Evolutionary conservation across 2,113 vertebrate species (phyloP), one percentile per base, ranked within the genome.

Genomic region (Zosterops pallidus): DNA sequence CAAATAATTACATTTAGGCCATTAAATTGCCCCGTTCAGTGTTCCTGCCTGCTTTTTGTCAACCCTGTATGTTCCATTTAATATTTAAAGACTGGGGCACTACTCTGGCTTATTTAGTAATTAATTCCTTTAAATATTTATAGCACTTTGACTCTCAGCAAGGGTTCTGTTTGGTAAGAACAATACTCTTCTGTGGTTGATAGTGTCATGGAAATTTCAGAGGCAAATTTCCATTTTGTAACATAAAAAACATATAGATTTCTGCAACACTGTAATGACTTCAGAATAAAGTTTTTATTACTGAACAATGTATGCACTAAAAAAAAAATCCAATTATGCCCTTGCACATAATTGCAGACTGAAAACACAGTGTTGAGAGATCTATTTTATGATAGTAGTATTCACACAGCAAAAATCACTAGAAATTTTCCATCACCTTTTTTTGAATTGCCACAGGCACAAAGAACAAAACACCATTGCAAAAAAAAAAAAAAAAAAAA

Each of bases 111-210:
- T 72, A 41, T 68, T 96, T 50, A 83, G 69, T 93, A 95, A 96
- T 96, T 91, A 17, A 56, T 89, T 90, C 79, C 88, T 94, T 96
- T 57, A 97, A 98, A 97, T 97, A 98, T 97, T 97, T 94, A 97
- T 97, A 96, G 89, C 42, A 41, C 62, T 95, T 77, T 24, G 57
- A 83, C 79, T 92, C 80, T 91, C 74, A 93, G 90, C 74, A 92
- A 94, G 56, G 69, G 46, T 44, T 91, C 79, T 88, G 49, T 69
- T 90, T 56, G 80, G 95, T 76, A 93, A 87, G 95, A 96, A 96
- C 78, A 90, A 91, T 86, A 84, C 46, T 80, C 31, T 82, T 87
- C 71, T 74, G 16, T 70, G 81, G 53, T 71, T 84, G 68, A 93
- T 87, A 72, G 64, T 57, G 90, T 77, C 79, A 96, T 64, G 88